phyloP scores from a whole-genome alignment of 30 jellyfish, hydroid and myxozoan species.

The Aurelia aurita region DNA sequence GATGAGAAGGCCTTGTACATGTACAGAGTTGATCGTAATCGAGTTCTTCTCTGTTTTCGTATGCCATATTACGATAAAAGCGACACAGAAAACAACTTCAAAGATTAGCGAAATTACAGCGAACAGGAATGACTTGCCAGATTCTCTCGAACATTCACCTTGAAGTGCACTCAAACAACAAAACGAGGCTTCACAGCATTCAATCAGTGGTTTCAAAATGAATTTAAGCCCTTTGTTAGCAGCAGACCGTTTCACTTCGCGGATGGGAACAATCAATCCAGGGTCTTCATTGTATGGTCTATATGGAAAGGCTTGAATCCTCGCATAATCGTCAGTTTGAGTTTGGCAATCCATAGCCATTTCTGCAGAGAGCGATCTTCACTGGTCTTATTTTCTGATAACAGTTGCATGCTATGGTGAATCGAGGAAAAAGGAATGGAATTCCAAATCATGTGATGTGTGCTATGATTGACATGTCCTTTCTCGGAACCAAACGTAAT shows the following conservation, averaged over 20 bases:
- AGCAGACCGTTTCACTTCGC: too few relatives aligned
- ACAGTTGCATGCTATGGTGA: too few relatives aligned
- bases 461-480: background rate
- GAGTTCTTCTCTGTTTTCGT: background rate
- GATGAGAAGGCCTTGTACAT: constrained; percentile 13
- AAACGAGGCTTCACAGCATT: background rate
- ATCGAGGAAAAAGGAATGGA: background rate
- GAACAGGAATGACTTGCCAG: constrained; percentile 8
- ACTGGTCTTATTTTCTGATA: too few relatives aligned
- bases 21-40: background rate
- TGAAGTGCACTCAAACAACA: constrained; percentile 1
- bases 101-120: background rate
- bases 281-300: too few relatives aligned
- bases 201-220: background rate
- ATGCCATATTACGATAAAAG: constrained; percentile 17
- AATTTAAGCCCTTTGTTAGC: background rate
- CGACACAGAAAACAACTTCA: background rate
- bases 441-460: too few relatives aligned
- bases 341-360: too few relatives aligned
- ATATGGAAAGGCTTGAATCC: too few relatives aligned
- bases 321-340: too few relatives aligned
- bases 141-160: constrained; percentile 10
- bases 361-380: too few relatives aligned
- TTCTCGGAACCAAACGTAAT: background rate
- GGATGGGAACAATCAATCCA: too few relatives aligned